A percentile compares a stretch with the other conserved stretches of the same genome.
phyloP scores from a whole-genome alignment of 2,888 invertebrate genomes.

The Ophioninae sp. region DNA sequence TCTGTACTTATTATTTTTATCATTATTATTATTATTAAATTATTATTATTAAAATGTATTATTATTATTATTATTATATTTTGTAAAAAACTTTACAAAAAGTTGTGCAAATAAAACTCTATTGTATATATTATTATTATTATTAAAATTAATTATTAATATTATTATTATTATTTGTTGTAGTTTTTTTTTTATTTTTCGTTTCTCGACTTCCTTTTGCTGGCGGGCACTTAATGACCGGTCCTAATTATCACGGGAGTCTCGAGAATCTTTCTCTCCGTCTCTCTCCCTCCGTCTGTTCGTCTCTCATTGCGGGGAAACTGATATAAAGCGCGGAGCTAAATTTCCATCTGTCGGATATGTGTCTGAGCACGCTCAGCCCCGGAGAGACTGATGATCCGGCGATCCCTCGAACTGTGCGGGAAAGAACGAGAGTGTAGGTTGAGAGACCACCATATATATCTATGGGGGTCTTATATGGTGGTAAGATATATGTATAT shows the following conservation, averaged over 20 bases:
- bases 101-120: no score
- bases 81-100: no score
- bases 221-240: constrained; percentile 6
- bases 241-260: constrained; percentile 34
- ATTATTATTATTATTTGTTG: neutral
- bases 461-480: neutral
- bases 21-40: no score
- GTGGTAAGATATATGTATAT: neutral
- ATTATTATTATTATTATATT: no score
- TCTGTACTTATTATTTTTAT: no score
- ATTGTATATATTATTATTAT: no score
- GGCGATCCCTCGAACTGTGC: constrained; percentile 48
- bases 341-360: constrained; percentile 51
- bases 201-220: neutral
- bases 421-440: constrained; percentile 44
- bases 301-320: constrained; percentile 25
- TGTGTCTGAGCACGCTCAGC: constrained; percentile 26
- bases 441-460: constrained; percentile 40
- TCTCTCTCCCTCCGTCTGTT: neutral
- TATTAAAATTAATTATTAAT: no score
- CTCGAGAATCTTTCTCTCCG: constrained; percentile 1
- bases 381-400: constrained; percentile 51
- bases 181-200: neutral
- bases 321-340: constrained; percentile 21
- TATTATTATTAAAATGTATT: no score